These are phyloP conservation scores for Chaetops frenatus DNA, from an alignment of 2,113 vertebrate species.

Conservation along the genomic window DNA sequence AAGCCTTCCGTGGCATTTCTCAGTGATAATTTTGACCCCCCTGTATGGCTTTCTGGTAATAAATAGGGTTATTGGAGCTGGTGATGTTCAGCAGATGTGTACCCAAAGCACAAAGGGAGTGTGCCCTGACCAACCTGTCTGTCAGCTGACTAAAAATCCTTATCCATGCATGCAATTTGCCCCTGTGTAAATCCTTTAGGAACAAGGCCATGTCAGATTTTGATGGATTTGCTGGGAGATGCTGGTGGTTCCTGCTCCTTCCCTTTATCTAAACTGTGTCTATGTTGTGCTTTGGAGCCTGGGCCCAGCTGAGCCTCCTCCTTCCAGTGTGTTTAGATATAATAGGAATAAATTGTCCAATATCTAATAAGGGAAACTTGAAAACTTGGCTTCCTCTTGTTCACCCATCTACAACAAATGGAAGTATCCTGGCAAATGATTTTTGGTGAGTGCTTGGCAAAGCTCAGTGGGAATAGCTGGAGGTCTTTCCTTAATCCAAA, in stretches of 20 bases:
- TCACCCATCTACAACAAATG: fast-evolving
- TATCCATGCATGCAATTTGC: not conserved
- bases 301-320: not conserved
- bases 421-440: not conserved
- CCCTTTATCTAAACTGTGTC: not conserved
- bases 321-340: not conserved
- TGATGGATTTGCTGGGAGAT: not conserved
- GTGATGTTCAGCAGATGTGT: not conserved
- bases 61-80: constrained; percentile 60
- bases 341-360: not conserved
- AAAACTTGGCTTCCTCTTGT: not conserved
- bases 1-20: constrained; percentile 31
- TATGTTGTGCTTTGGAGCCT: not conserved
- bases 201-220: not conserved
- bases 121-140: not conserved
- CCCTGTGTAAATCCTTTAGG: not conserved
- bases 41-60: constrained; percentile 52
- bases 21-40: not conserved
- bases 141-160: not conserved
- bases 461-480: not conserved
- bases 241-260: not conserved
- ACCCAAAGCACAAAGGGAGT: not conserved
- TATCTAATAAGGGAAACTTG: not conserved
- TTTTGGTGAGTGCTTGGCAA: not conserved
- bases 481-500: not conserved